A percentile compares a stretch with the other conserved stretches of the same genome.
These are phyloP conservation scores for Andrena bucephala DNA, from an alignment of 2,888 invertebrate species.

Conservation along the genomic window DNA sequence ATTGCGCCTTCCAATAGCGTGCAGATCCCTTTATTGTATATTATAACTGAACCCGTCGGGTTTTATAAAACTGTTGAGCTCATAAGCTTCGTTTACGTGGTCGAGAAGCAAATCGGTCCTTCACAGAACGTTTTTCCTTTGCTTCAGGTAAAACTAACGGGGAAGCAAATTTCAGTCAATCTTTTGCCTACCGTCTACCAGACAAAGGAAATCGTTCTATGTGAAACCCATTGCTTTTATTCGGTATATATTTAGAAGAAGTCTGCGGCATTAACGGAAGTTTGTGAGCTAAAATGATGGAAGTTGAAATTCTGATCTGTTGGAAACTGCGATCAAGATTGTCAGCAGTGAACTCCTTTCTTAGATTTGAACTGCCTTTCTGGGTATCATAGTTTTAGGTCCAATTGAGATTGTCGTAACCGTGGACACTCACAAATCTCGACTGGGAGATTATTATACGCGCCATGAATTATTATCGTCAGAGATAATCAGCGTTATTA, in stretches of 20 bases:
- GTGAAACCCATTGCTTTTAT: neutral
- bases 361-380: no score
- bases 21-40: constrained; percentile 21
- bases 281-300: no score
- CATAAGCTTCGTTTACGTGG: neutral
- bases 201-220: neutral
- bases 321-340: neutral
- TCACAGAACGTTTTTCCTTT: no score
- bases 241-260: neutral
- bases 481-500: no score
- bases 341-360: no score
- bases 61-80: constrained; percentile 15
- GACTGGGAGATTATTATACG: no score
- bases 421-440: no score
- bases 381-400: no score
- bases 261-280: no score
- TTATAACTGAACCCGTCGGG: constrained; percentile 17
- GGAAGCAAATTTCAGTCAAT: constrained; percentile 1
- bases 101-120: constrained; percentile 9
- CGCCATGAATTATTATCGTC: no score
- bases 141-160: neutral
- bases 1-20: neutral
- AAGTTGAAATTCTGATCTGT: neutral
- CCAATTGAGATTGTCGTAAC: no score
- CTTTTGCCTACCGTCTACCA: neutral